Evolutionary conservation across 1,140 invertebrate genomes (phyloP).

Genomic region (Planococcus citri): DNA sequence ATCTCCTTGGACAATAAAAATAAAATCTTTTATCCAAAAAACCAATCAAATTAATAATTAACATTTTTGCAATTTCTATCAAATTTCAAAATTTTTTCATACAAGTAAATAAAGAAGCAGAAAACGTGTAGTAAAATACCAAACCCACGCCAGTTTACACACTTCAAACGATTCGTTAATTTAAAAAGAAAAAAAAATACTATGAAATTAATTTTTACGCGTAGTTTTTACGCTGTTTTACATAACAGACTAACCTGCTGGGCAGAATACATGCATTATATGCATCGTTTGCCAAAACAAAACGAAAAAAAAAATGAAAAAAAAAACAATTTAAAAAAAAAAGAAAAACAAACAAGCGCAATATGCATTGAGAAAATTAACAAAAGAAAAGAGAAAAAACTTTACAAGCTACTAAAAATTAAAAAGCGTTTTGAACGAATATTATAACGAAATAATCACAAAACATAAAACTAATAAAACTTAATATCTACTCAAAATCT

Average conservation of each 20-base stretch:
- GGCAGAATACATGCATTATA: not conserved
- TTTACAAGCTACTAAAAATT: constrained; percentile 4
- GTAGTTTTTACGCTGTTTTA: not conserved
- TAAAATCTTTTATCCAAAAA: too few species aligned
- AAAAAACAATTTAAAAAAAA: constrained; percentile 12
- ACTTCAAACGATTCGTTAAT: constrained; percentile 10
- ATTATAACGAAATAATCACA: not conserved
- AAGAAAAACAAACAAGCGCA: constrained; percentile 11
- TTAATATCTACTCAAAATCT: not conserved
- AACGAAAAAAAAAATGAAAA: not conserved
- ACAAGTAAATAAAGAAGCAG: too few species aligned
- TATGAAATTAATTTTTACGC: not conserved
- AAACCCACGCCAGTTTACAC: not conserved
- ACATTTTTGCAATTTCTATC: too few species aligned
- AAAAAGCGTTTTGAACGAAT: constrained; percentile 1
- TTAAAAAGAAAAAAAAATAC: constrained; percentile 8
- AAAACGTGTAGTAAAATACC: not conserved
- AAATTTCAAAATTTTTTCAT: too few species aligned
- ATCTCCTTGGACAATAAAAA: too few species aligned
- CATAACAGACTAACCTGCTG: not conserved
- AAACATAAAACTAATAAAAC: not conserved
- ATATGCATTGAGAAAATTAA: not conserved
- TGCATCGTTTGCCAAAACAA: not conserved
- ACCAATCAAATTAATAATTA: too few species aligned
- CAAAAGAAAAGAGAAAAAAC: not conserved